Evolutionary conservation across 2,797 vertebrate species (phyloP), one percentile per base, ranked within the genome.

Genomic region (Halcyon smyrnensis): DNA sequence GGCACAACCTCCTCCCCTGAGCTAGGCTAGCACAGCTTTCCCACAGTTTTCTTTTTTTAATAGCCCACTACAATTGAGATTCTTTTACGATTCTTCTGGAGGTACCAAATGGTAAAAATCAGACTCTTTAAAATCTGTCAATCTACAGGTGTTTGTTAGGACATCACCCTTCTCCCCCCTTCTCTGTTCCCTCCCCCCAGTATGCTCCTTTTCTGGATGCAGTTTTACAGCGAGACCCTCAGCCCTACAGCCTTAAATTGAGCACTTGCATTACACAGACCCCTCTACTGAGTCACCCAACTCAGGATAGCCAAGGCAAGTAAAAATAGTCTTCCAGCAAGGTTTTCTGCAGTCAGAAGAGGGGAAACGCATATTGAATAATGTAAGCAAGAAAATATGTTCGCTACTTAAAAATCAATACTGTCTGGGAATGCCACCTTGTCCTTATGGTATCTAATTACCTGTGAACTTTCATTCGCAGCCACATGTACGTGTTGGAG

Each of bases 381-480:
- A 73, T 43, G 21, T 48, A 83, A 94, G 39, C 59, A 67, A 65
- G 73, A 68, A 84, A 77, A 84, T 37, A 65, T 1, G 25, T 82
- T 87, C 19, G 5, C 43, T 69, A 25, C 36, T 81, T 76, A 81
- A 89, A 91, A 88, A 94, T 64, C 79, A 57, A 56, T 89, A 64
- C 82, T 90, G 67, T 27, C 64, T 48, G 24, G 59, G 83, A 95
- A 84, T 67, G 82, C 90, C 70, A 43, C 12, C n/a, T 75, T 5
- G 0, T 88, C 62, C 25, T 81, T 81, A 68, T 48, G 24, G 67
- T 91, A 88, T 81, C 41, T 91, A 84, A 93, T 96, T 97, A 87
- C 81, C 71, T 53, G 34, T 41, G 77, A 93, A 63, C 77, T 69
- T 97, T 70, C 80, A 70, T 93, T 93, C 83, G n/a, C 34, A 43